Evolutionary conservation across 2,888 invertebrate species (phyloP).

Genomic region (Spilosoma lubricipeda): DNA sequence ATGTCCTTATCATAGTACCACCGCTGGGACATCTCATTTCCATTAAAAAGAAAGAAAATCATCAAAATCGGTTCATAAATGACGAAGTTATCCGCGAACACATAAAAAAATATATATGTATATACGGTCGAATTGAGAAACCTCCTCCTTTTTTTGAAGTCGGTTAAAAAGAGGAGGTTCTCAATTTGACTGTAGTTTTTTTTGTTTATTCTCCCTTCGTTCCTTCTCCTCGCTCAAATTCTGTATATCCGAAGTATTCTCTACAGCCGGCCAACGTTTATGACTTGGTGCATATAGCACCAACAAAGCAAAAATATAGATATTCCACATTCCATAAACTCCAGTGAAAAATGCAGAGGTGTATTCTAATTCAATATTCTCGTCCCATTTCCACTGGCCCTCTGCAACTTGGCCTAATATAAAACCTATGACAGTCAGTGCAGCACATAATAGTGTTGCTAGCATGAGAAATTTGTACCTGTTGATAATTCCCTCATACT

Average conservation of each 20-base stretch:
- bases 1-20: too few species aligned
- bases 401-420: conserved; percentile 97
- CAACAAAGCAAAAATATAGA: conserved; percentile 97
- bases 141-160: too few species aligned
- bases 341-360: conserved; percentile 99
- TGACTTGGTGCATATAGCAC: conserved; percentile 99
- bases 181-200: too few species aligned
- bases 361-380: conserved; percentile 93
- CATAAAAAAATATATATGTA: too few species aligned
- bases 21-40: too few species aligned
- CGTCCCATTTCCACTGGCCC: conserved; percentile 98
- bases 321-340: conserved; percentile 99
- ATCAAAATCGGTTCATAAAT: too few species aligned
- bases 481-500: conserved; percentile 98
- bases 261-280: conserved; percentile 93
- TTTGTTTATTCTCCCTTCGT: too few species aligned
- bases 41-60: too few species aligned
- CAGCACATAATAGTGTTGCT: conserved; percentile 97
- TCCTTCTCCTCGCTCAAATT: conserved; percentile 93
- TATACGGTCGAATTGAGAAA: too few species aligned
- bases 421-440: conserved; percentile 97
- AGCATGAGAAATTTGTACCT: conserved; percentile 99
- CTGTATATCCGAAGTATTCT: conserved; percentile 87
- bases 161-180: too few species aligned
- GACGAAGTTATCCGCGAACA: too few species aligned